Percentiles rank a stretch among this genome's conserved stretches.
phyloP scores from a whole-genome alignment of 2,797 vertebrate species.

The Philypnodon macrostomus region DNA sequence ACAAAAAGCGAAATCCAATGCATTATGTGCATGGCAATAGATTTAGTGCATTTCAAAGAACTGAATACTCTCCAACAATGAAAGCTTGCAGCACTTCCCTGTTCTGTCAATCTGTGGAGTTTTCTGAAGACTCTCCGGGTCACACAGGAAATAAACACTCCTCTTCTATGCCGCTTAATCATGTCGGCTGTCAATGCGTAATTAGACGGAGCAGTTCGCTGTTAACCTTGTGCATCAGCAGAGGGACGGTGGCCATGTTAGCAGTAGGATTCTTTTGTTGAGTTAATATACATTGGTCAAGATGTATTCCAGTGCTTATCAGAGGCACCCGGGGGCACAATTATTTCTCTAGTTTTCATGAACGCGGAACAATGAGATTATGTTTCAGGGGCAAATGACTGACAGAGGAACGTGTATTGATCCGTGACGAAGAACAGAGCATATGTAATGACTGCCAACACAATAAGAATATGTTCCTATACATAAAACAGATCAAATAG shows the following conservation, averaged over 20 bases:
- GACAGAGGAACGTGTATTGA: constrained; percentile 36
- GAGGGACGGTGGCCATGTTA: constrained; percentile 5
- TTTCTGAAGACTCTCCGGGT: constrained; percentile 29
- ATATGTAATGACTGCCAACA: constrained; percentile 1
- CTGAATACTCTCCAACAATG: constrained; percentile 39
- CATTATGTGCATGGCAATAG: constrained; percentile 57
- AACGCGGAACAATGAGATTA: constrained; percentile 45
- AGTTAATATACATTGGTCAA: constrained; percentile 30
- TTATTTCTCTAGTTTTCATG: constrained; percentile 48
- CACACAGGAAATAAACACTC: constrained; percentile 37
- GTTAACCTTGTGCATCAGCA: constrained; percentile 49
- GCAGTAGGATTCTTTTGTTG: constrained; percentile 26
- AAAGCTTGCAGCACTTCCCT: constrained; percentile 28
- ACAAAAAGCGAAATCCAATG: constrained; percentile 29
- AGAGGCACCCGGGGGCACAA: constrained; percentile 38
- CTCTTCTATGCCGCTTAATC: constrained; percentile 48
- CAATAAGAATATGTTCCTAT: background rate
- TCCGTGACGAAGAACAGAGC: constrained; percentile 21
- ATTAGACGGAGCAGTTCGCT: constrained; percentile 32
- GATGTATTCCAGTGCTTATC: constrained; percentile 38
- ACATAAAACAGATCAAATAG: background rate
- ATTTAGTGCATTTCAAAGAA: constrained; percentile 57
- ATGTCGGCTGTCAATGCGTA: constrained; percentile 24
- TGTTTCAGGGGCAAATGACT: constrained; percentile 50
- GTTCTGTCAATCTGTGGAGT: constrained; percentile 42